These are phyloP conservation scores for Acrocephalus arundinaceus DNA, from an alignment of 2,113 vertebrate genomes.

Conservation along the genomic window DNA sequence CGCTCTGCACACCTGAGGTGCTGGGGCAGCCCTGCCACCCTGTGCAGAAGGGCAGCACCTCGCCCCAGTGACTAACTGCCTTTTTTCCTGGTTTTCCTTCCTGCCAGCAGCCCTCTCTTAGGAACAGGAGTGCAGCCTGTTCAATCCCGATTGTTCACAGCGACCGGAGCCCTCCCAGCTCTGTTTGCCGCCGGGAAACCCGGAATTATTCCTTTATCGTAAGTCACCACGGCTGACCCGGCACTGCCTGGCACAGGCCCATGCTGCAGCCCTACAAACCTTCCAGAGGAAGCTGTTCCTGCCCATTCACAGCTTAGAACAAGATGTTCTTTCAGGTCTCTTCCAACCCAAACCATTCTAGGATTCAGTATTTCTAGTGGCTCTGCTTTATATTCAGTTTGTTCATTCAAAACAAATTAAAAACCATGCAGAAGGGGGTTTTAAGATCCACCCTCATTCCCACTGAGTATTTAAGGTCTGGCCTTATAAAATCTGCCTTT, in stretches of 20 bases:
- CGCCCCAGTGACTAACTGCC: neutral
- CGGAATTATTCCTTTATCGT: fast-evolving
- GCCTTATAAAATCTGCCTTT: neutral
- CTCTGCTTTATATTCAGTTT: neutral
- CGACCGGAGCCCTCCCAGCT: neutral
- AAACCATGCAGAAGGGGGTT: neutral
- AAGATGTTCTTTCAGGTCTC: neutral
- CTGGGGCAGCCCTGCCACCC: neutral
- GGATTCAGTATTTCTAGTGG: neutral
- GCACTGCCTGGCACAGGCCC: neutral
- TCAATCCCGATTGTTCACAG: fast-evolving
- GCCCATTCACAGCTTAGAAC: neutral
- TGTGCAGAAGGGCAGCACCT: neutral
- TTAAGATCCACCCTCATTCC: neutral
- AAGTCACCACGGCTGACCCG: neutral
- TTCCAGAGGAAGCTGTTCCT: neutral
- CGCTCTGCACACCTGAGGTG: fast-evolving
- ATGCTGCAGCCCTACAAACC: neutral
- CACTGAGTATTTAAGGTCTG: neutral
- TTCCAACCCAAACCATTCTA: neutral
- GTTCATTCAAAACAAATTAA: neutral
- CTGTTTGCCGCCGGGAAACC: neutral
- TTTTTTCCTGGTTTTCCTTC: neutral
- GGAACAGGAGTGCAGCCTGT: fast-evolving
- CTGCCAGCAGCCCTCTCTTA: neutral